Evolutionary conservation across 2,113 vertebrate species (phyloP).

Genomic region (Fulica atra): DNA sequence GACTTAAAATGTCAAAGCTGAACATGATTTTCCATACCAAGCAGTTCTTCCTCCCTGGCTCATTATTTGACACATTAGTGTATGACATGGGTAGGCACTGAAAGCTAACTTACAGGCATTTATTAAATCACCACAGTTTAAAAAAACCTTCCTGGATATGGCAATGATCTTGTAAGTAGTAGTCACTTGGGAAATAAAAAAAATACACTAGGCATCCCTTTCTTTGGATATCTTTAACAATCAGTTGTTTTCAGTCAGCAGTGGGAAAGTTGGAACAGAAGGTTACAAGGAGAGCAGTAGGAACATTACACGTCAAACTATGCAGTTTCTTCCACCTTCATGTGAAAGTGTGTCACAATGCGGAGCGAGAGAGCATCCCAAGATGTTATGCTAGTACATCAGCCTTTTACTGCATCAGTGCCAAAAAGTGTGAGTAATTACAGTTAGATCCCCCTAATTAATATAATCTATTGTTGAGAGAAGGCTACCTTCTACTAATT

Average conservation of each 20-base stretch:
- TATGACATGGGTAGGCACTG: not conserved
- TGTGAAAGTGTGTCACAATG: rapidly evolving
- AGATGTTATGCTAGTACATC: not conserved
- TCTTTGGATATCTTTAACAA: not conserved
- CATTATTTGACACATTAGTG: not conserved
- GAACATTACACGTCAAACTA: not conserved
- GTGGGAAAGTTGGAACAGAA: not conserved
- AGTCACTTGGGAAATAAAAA: not conserved
- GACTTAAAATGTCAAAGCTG: not conserved
- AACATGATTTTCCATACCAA: not conserved
- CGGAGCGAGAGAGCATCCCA: not conserved
- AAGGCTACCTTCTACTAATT: not conserved
- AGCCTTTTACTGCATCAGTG: not conserved
- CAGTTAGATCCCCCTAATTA: not conserved
- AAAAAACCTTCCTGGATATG: not conserved
- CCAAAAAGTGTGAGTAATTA: not conserved
- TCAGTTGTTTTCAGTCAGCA: not conserved
- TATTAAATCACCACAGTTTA: not conserved
- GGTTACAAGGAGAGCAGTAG: not conserved
- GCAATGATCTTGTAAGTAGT: not conserved
- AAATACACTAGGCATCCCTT: not conserved
- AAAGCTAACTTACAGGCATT: not conserved
- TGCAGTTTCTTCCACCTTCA: not conserved
- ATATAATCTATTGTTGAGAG: not conserved
- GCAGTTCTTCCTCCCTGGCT: not conserved